Evolutionary conservation across 1,140 invertebrate species (phyloP).

Genomic region (Halesus radiatus): DNA sequence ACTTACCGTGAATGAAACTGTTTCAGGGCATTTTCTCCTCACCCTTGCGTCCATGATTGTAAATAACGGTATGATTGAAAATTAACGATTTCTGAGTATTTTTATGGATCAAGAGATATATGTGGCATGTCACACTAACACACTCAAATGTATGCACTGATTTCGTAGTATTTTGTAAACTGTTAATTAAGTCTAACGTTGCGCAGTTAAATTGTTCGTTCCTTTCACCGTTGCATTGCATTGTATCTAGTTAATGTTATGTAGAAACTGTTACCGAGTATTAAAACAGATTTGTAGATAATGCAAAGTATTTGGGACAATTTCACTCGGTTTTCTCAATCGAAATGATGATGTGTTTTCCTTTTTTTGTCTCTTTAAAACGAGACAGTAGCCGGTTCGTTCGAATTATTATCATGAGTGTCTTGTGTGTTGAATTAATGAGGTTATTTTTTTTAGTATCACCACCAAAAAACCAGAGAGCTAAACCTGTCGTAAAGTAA

Average conservation of each 20-base stretch:
- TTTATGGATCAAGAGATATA: too few relatives aligned
- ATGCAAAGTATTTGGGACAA: conserved; percentile 29
- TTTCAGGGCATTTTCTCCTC: too few relatives aligned
- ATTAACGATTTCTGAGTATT: too few relatives aligned
- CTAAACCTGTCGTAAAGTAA: too few relatives aligned
- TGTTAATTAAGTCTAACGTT: conserved; percentile 11
- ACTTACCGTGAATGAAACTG: too few relatives aligned
- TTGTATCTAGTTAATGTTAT: background rate
- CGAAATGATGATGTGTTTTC: conserved; percentile 2
- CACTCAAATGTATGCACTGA: too few relatives aligned
- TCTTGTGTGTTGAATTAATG: conserved; percentile 3
- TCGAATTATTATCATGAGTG: background rate
- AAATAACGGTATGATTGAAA: too few relatives aligned
- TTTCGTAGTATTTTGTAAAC: background rate
- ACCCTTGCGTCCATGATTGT: too few relatives aligned
- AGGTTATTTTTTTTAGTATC: background rate
- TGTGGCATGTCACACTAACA: too few relatives aligned
- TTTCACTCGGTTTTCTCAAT: conserved; percentile 27
- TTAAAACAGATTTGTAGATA: conserved; percentile 11
- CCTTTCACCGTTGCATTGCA: conserved; percentile 10
- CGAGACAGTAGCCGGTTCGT: background rate
- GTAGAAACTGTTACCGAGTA: conserved; percentile 13
- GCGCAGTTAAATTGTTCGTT: conserved; percentile 1
- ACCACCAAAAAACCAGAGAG: too few relatives aligned
- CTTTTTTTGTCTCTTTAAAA: conserved; percentile 17